Conservation (phyloP, 2,797 vertebrate species). For the Macropus fuliginosus region DNA sequence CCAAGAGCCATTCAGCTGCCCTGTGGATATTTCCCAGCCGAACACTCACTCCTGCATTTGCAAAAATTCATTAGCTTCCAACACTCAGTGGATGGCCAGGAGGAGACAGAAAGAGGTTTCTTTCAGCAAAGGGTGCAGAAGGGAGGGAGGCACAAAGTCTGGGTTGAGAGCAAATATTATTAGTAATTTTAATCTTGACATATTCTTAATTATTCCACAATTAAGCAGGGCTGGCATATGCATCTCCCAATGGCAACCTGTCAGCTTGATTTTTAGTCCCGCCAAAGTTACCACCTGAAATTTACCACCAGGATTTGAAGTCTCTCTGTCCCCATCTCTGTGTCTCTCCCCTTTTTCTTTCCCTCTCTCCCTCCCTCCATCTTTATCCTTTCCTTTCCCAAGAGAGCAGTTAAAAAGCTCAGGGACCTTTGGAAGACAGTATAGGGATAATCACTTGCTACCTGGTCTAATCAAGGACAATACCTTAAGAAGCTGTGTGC, state of each 20-base stretch:
- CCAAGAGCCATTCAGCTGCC: constrained; percentile 56
- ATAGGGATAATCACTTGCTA: background rate
- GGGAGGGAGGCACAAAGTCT: constrained; percentile 41
- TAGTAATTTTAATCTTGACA: constrained; percentile 72
- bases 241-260: background rate
- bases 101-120: constrained; percentile 25
- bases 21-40: constrained; percentile 62
- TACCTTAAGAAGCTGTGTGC: background rate
- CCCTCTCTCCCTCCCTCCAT: background rate
- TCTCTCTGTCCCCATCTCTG: background rate
- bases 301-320: too few relatives aligned
- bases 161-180: constrained; percentile 74
- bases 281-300: constrained; percentile 12
- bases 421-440: background rate
- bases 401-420: background rate
- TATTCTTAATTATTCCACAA: constrained; percentile 67
- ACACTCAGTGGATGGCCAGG: constrained; percentile 63
- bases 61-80: constrained; percentile 80
- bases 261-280: constrained; percentile 23
- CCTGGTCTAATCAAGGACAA: background rate
- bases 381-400: background rate
- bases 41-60: constrained; percentile 70
- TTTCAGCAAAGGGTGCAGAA: background rate
- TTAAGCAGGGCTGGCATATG: constrained; percentile 38
- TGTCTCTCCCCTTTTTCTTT: background rate